Evolutionary conservation across 2,888 invertebrate species (phyloP).

Genomic region (Fissipunctia ypsillon): DNA sequence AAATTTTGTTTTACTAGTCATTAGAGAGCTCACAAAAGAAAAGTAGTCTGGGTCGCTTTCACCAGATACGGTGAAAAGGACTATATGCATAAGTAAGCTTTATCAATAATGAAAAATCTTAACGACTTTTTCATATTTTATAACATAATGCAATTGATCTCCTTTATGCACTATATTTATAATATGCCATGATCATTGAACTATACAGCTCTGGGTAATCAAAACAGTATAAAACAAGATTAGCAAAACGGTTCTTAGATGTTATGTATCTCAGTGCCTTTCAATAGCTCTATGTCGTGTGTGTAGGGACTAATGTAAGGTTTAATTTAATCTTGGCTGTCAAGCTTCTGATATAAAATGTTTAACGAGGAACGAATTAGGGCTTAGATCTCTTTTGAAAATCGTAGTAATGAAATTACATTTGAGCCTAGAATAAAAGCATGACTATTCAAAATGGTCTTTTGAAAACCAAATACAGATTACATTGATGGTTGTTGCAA

Average conservation of each 20-base stretch:
- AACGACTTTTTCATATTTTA: no score
- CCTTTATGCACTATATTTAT: no score
- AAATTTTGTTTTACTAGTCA: not conserved
- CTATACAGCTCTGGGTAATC: conserved; percentile 1
- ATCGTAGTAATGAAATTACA: not conserved
- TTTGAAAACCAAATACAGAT: not conserved
- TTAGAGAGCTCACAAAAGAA: not conserved
- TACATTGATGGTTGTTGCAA: no score
- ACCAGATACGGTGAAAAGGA: not conserved
- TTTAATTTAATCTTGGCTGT: conserved; percentile 42
- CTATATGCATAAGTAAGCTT: no score
- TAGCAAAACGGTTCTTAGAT: conserved; percentile 35
- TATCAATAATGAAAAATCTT: no score
- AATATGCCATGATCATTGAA: no score
- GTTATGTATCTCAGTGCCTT: conserved; percentile 26
- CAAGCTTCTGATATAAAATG: conserved; percentile 6
- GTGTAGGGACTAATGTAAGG: conserved; percentile 26
- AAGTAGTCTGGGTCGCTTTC: not conserved
- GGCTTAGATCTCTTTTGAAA: conserved; percentile 22
- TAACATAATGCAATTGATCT: no score
- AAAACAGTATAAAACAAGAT: conserved; percentile 46
- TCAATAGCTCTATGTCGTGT: conserved; percentile 36
- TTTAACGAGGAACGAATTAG: conserved; percentile 31
- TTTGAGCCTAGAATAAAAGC: not conserved
- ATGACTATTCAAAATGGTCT: not conserved